phyloP scores from a whole-genome alignment of 2,797 vertebrate genomes.

The Poeciliopsis gracilis region DNA sequence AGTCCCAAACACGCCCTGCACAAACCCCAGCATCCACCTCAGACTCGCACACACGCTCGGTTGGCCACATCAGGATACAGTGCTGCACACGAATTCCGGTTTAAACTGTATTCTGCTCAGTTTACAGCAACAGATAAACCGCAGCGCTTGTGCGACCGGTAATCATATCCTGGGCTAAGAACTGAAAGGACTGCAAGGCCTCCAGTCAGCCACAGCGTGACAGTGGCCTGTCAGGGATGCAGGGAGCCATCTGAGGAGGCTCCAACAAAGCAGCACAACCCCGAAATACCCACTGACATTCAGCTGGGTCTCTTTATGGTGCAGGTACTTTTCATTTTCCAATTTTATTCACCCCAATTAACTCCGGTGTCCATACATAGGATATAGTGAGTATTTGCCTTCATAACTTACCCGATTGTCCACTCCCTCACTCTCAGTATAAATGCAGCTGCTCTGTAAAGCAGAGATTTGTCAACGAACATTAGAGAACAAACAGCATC shows the following conservation, averaged over 20 bases:
- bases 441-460: neutral
- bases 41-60: slow-evolving; percentile 52
- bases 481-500: neutral
- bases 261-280: slow-evolving; percentile 1
- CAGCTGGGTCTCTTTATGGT: neutral
- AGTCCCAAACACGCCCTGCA: slow-evolving; percentile 63
- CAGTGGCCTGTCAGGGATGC: slow-evolving; percentile 8
- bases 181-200: slow-evolving; percentile 53
- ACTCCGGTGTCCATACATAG: neutral
- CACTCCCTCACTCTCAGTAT: neutral
- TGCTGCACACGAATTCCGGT: slow-evolving; percentile 96
- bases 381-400: neutral
- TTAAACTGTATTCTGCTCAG: slow-evolving; percentile 92
- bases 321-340: neutral
- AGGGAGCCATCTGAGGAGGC: slow-evolving; percentile 21
- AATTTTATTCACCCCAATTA: neutral
- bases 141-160: slow-evolving; percentile 86
- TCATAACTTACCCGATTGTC: neutral
- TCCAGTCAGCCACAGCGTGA: slow-evolving; percentile 30
- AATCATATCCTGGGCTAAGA: slow-evolving; percentile 80
- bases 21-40: slow-evolving; percentile 68
- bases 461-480: neutral
- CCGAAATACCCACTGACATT: neutral
- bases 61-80: slow-evolving; percentile 99
- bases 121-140: slow-evolving; percentile 91